Percentiles rank a stretch among this genome's conserved stretches.
phyloP scores from a whole-genome alignment of 1,140 invertebrate species.

The Drosophila setifemur region DNA sequence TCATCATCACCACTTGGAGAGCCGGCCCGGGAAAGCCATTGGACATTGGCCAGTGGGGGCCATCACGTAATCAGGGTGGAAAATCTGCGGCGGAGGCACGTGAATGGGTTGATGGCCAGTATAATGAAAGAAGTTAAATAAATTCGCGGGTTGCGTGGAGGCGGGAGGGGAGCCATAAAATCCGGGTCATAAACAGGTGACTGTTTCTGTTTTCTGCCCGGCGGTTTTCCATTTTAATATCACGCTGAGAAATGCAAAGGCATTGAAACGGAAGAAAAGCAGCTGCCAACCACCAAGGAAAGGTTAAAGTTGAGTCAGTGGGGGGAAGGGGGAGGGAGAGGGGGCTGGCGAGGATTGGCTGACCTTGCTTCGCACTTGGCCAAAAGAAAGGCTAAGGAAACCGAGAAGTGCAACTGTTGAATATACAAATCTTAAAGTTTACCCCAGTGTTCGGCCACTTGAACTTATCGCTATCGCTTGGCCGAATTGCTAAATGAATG shows the following conservation, averaged over 20 bases:
- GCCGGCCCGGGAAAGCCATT: slow-evolving; percentile 7
- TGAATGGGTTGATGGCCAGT: slow-evolving; percentile 18
- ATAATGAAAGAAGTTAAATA: slow-evolving; percentile 14
- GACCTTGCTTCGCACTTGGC: slow-evolving; percentile 46
- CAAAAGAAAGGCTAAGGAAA: not conserved
- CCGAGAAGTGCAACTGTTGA: slow-evolving; percentile 16
- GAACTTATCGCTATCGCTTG: slow-evolving; percentile 22
- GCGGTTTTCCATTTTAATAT: slow-evolving; percentile 33
- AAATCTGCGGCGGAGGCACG: slow-evolving; percentile 32
- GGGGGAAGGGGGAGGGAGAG: not conserved
- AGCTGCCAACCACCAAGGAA: slow-evolving; percentile 30
- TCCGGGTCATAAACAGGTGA: slow-evolving; percentile 37
- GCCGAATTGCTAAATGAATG: not conserved
- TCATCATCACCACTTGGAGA: slow-evolving; percentile 11
- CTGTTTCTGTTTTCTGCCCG: slow-evolving; percentile 17
- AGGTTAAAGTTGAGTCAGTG: slow-evolving; percentile 40
- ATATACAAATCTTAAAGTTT: slow-evolving; percentile 8
- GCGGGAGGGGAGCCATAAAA: slow-evolving; percentile 27
- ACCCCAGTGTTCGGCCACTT: slow-evolving; percentile 7
- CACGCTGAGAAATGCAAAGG: slow-evolving; percentile 45
- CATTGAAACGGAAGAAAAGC: slow-evolving; percentile 41
- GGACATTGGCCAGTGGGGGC: not conserved
- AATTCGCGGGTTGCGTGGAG: too few relatives aligned
- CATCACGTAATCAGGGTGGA: slow-evolving; percentile 47
- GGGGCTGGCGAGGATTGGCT: not conserved